A percentile compares a stretch with the other conserved stretches of the same genome.
These are phyloP conservation scores for Carlito syrichta DNA, from an alignment of 2,113 vertebrate species.

Conservation along the genomic window DNA sequence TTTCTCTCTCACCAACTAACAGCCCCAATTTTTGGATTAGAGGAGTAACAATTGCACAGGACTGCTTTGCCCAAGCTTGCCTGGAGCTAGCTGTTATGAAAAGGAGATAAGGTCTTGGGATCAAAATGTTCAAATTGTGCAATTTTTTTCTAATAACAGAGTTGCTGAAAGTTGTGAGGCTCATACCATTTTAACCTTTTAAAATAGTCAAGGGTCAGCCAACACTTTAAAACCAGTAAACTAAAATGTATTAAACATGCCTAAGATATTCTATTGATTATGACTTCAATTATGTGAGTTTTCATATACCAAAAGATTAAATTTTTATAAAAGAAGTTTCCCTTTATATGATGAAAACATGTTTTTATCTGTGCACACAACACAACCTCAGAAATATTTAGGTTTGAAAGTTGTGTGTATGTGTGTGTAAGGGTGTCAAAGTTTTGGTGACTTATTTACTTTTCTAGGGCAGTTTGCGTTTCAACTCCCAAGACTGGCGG, in stretches of 20 bases:
- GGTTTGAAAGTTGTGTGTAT: background rate
- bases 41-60: background rate
- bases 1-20: too few species aligned
- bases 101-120: constrained; percentile 30
- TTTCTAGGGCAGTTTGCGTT: background rate
- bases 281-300: background rate
- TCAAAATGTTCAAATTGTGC: constrained; percentile 10
- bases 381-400: background rate
- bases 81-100: background rate
- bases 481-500: background rate
- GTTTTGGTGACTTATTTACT: background rate
- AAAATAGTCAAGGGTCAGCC: constrained; percentile 39
- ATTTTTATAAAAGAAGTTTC: background rate
- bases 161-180: constrained; percentile 43
- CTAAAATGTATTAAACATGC: background rate
- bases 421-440: background rate
- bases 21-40: background rate
- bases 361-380: background rate
- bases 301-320: background rate
- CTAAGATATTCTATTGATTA: background rate
- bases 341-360: background rate
- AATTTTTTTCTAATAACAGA: background rate
- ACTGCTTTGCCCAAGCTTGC: background rate
- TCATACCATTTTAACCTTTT: background rate
- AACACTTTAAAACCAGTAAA: constrained; percentile 15